phyloP scores from a whole-genome alignment of 2,797 vertebrate genomes.

The Danio tinwini region DNA sequence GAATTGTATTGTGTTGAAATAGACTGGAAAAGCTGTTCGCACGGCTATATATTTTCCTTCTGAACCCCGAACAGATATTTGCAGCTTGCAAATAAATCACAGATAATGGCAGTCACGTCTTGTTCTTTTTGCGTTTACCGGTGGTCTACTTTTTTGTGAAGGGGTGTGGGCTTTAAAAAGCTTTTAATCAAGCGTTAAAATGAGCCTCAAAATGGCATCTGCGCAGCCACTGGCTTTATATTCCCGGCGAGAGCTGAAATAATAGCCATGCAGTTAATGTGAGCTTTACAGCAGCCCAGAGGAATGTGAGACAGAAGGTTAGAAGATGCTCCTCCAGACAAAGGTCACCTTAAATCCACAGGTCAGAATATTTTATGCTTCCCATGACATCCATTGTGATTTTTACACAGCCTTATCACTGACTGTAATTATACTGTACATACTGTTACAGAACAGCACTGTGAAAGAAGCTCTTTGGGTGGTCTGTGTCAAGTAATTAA shows the following conservation, averaged over 20 bases:
- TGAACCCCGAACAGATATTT: neutral
- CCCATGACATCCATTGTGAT: constrained; percentile 59
- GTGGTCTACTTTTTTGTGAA: neutral
- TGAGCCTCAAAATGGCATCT: constrained; percentile 48
- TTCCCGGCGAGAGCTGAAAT: constrained; percentile 61
- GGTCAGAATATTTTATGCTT: constrained; percentile 62
- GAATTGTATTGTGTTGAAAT: constrained; percentile 16
- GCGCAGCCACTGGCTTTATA: constrained; percentile 55
- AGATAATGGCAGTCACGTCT: constrained; percentile 18
- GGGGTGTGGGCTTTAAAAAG: constrained; percentile 38
- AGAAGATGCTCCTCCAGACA: constrained; percentile 58
- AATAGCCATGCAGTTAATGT: constrained; percentile 59
- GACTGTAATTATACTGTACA: constrained; percentile 62
- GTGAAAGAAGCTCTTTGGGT: constrained; percentile 10
- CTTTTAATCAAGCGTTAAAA: constrained; percentile 48
- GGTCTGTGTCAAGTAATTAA: constrained; percentile 26
- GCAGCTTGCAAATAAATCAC: neutral
- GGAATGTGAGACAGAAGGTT: constrained; percentile 48
- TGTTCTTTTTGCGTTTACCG: neutral
- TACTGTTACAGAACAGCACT: constrained; percentile 52
- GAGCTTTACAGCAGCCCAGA: constrained; percentile 65
- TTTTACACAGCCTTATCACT: constrained; percentile 65
- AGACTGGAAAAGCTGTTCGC: constrained; percentile 25
- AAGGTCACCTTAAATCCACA: constrained; percentile 65
- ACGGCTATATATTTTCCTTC: neutral